Base-by-base conservation (phyloP, 2,113 vertebrate genomes). In the Myrmophylax atrothorax region DNA sequence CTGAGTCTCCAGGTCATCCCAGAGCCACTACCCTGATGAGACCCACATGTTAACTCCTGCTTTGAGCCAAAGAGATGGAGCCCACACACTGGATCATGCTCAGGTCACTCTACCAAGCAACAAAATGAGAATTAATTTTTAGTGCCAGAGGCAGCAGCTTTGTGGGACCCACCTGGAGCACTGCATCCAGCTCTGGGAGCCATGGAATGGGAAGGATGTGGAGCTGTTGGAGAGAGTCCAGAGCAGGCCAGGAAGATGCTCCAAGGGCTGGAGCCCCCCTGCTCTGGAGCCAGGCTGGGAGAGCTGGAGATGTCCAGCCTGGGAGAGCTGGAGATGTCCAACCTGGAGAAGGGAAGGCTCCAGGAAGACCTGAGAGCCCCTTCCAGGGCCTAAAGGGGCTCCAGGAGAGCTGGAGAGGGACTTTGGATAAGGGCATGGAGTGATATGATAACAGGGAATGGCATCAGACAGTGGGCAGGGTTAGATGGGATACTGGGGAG, bases 301-400 rank as follows among this genome's bases (percentile, higher is more conserved):
- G 16, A 64, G 40, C 66, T 72, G 75, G 35, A 49, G 18, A 5
- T 10, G 23, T 3, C 55, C 56, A 29, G 12, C 12, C 55, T 53
- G 64, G 28, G 35, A 49, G 16, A 64, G 40, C 66, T 72, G 75
- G 35, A 49, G 18, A 5, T 10, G 23, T 3, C 55, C 56, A 29
- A 6, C 12, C 55, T 53, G 64, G 28, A 62, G 18, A 59, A 1
- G 49, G 3, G 33, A 87, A 69, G 52, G 38, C 0, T 55, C 19
- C 18, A 25, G 56, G 15, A n/a, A 70, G 28, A 78, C 3, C 55
- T 62, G 28, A 70, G 56, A 78, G n/a, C 33, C 23, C 47, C 9
- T 70, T 1, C 0, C 37, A 77, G 53, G 0, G 14, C 11, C 26
- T 22, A 0, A 52, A 62, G 28, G 38, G n/a, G 23, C 55, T 70